Base-by-base conservation (phyloP, 2,797 vertebrate species). In the Eupleurogrammus muticus region DNA sequence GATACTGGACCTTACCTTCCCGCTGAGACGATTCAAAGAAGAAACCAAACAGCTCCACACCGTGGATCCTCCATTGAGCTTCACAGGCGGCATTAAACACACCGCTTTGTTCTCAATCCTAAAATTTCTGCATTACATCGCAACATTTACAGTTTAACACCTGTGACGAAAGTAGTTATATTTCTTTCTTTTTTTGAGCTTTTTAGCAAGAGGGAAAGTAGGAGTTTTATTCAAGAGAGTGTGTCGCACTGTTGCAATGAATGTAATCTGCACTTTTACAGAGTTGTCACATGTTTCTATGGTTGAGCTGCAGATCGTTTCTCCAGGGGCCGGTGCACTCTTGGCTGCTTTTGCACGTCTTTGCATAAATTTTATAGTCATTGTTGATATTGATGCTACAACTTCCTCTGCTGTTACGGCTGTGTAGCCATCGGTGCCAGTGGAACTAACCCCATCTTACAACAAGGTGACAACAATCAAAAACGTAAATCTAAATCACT, bases 31-130 rank as follows among this genome's bases (percentile, higher is more conserved):
- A 1, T 38, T 38, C 2, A 38, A 13, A 13, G 4, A 14, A 13
- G 28, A 28, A 40, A 12, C 58, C 28, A 4, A 60, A 71, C 52
- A 47, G 51, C 47, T 75, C 56, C 40, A 13, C 5, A 3, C 38
- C 52, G 35, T 9, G 70, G 55, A 57, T 48, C 10, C 24, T 16
- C 19, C 8, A n/a, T 2, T 1, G 42, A 47, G 52, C 14, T 64
- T 2, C 40, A 51, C 32, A 35, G 35, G 23, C 32, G 32, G 10
- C 32, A 57, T 38, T 50, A 62, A 62, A 53, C 12, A 8, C 35
- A 7, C 16, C 62, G 9, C 32, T 46, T 65, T 63, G 62, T 46
- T 63, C 66, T 47, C 53, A 35, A 51, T 47, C 49, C 10, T 13
- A 54, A 24, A 9, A 13, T 19, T 20, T 13, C 0, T n/a, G n/a